phyloP scores from a whole-genome alignment of 2,888 invertebrate genomes.

The Timandra comae region DNA sequence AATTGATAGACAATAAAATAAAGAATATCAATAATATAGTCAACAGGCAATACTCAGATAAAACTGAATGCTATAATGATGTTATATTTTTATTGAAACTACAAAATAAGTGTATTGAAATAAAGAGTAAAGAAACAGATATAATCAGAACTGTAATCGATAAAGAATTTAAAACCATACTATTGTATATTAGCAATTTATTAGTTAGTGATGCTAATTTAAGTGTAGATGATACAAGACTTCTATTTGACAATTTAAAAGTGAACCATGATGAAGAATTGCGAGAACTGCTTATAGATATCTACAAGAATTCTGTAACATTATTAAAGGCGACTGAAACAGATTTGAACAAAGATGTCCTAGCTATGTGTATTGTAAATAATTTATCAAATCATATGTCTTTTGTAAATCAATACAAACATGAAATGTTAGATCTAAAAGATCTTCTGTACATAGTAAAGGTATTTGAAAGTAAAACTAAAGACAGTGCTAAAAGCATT shows the following conservation, averaged over 20 bases:
- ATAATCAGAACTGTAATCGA: slow-evolving; percentile 23
- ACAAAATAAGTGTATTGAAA: slow-evolving; percentile 28
- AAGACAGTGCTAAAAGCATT: slow-evolving; percentile 34
- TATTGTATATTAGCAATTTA: slow-evolving; percentile 38
- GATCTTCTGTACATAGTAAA: slow-evolving; percentile 29
- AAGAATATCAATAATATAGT: slow-evolving; percentile 34
- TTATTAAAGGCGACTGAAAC: slow-evolving; percentile 35
- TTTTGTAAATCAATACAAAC: slow-evolving; percentile 25
- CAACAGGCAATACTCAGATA: slow-evolving; percentile 49
- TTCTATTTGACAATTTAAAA: slow-evolving; percentile 31
- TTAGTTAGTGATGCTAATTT: slow-evolving; percentile 34
- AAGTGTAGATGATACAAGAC: slow-evolving; percentile 31
- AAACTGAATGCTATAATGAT: slow-evolving; percentile 40
- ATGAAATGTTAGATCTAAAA: slow-evolving; percentile 40
- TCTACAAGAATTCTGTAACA: slow-evolving; percentile 39
- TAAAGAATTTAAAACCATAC: slow-evolving; percentile 33
- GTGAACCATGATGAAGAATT: slow-evolving; percentile 17
- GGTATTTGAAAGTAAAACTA: slow-evolving; percentile 21
- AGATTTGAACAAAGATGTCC: slow-evolving; percentile 37
- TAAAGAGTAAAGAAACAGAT: slow-evolving; percentile 11
- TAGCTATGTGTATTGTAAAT: slow-evolving; percentile 40
- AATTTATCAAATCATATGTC: slow-evolving; percentile 28
- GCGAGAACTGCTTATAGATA: slow-evolving; percentile 31
- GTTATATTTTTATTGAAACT: slow-evolving; percentile 38
- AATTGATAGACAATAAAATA: slow-evolving; percentile 35